phyloP scores from a whole-genome alignment of 2,113 vertebrate species.

The Python bivittatus region DNA sequence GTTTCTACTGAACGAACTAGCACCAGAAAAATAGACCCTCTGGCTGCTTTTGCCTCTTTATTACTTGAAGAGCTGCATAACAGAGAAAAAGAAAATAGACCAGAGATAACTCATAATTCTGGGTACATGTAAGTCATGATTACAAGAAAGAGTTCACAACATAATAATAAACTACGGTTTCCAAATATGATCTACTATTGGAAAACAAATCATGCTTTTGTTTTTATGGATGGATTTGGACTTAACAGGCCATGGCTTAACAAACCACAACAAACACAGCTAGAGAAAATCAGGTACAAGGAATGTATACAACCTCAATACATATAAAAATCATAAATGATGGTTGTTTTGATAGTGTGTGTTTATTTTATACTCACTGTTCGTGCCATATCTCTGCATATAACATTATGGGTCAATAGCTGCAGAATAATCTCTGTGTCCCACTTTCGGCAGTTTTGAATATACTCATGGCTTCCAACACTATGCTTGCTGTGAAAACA shows the following conservation, averaged over 20 bases:
- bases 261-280: too few relatives aligned
- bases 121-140: not conserved
- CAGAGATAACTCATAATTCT: not conserved
- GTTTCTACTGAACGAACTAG: not conserved
- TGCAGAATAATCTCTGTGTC: slow-evolving; percentile 94
- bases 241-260: too few relatives aligned
- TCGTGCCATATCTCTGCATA: slow-evolving; percentile 87
- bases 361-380: slow-evolving; percentile 78
- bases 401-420: slow-evolving; percentile 80
- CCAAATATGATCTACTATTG: too few relatives aligned
- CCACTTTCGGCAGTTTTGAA: slow-evolving; percentile 97
- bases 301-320: slow-evolving; percentile 13
- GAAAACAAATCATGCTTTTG: too few relatives aligned
- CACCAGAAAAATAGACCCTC: not conserved
- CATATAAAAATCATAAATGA: not conserved
- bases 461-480: slow-evolving; percentile 95
- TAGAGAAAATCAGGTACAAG: not conserved
- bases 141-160: not conserved
- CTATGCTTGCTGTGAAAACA: slow-evolving; percentile 86
- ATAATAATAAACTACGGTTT: not conserved
- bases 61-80: not conserved
- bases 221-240: too few relatives aligned
- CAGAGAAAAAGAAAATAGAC: not conserved
- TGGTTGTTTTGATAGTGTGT: not conserved
- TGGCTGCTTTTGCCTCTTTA: not conserved